Evolutionary conservation across 1,140 invertebrate species (phyloP).

Genomic region (Pissodes strobi): DNA sequence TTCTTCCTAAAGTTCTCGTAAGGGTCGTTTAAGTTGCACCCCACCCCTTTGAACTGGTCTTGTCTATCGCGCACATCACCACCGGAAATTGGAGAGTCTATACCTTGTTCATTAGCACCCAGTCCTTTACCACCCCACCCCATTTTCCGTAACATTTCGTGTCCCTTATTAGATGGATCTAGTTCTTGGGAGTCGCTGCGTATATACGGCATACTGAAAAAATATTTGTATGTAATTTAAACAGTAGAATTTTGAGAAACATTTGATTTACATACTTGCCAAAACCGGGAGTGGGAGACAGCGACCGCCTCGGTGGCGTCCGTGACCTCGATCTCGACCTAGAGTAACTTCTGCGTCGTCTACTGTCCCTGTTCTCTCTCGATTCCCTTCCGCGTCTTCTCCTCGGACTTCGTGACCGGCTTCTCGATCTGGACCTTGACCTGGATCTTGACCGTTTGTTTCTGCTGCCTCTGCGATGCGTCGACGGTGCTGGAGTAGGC

Average conservation of each 20-base stretch:
- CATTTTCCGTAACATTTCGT: conserved; percentile 95
- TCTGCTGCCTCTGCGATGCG: conserved; percentile 15
- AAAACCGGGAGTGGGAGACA: conserved; percentile 5
- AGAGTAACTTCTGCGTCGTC: conserved; percentile 53
- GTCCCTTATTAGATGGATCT: conserved; percentile 90
- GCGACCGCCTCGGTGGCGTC: conserved; percentile 54
- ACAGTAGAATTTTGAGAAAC: no score
- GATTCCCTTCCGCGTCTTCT: conserved; percentile 28
- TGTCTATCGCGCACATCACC: conserved; percentile 88
- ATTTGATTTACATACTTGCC: no score
- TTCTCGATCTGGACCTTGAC: conserved; percentile 56
- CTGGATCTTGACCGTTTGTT: conserved; percentile 44
- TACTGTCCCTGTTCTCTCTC: conserved; percentile 23
- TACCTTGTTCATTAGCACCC: conserved; percentile 91
- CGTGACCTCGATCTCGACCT: conserved; percentile 57
- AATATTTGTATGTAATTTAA: no score
- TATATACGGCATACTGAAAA: conserved; percentile 40
- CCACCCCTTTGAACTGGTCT: conserved; percentile 93
- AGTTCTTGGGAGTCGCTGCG: conserved; percentile 58
- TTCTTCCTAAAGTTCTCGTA: conserved; percentile 97
- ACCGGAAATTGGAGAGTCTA: conserved; percentile 89
- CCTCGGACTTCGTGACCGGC: conserved; percentile 34
- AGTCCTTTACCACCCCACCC: conserved; percentile 87
- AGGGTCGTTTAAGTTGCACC: conserved; percentile 88
- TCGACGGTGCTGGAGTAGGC: conserved; percentile 42